phyloP scores from a whole-genome alignment of 2,113 vertebrate species.

The Dinomys branickii region DNA sequence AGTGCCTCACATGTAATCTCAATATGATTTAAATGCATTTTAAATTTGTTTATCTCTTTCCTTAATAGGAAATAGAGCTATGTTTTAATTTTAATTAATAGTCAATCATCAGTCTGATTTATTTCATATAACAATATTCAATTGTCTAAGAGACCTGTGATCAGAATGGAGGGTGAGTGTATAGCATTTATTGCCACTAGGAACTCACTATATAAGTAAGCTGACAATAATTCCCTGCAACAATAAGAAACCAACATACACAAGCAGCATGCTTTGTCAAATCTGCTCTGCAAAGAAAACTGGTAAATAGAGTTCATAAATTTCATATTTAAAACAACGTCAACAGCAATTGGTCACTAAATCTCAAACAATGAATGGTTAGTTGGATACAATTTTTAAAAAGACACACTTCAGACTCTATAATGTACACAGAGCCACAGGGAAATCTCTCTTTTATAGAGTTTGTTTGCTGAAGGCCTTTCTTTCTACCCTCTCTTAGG shows the following conservation, averaged over 20 bases:
- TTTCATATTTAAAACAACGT: slow-evolving; percentile 41
- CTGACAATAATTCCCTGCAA: slow-evolving; percentile 19
- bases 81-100: slow-evolving; percentile 54
- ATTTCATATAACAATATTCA: not conserved
- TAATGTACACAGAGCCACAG: not conserved
- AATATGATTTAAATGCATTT: not conserved
- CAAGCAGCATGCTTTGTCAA: slow-evolving; percentile 30
- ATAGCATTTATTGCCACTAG: not conserved
- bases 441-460: not conserved
- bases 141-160: not conserved
- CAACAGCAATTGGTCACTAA: not conserved
- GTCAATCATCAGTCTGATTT: not conserved
- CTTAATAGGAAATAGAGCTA: not conserved
- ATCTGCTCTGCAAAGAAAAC: not conserved
- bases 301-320: not conserved
- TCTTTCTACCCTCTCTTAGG: not conserved
- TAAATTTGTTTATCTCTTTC: not conserved
- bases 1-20: not conserved
- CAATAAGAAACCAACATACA: not conserved
- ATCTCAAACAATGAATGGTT: not conserved
- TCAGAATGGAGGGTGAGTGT: not conserved
- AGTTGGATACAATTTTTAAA: slow-evolving; percentile 24
- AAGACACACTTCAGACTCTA: not conserved
- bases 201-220: not conserved
- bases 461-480: slow-evolving; percentile 34